phyloP scores from a whole-genome alignment of 2,797 vertebrate species.

The Helarctos malayanus region DNA sequence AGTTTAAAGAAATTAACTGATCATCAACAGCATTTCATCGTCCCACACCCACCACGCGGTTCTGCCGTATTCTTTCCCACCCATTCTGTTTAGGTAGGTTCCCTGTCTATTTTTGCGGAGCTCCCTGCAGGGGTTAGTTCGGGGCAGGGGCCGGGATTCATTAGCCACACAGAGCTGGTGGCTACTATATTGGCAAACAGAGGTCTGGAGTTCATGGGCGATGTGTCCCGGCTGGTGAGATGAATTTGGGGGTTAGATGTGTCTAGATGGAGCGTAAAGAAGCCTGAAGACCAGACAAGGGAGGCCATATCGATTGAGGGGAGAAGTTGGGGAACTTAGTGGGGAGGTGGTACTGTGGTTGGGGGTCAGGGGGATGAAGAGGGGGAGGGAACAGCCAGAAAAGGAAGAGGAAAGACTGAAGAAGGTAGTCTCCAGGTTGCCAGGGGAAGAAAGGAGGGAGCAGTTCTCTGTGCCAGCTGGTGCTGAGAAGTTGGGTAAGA shows the following conservation, averaged over 20 bases:
- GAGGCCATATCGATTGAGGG: background rate
- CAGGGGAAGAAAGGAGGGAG: background rate
- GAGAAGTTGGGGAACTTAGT: background rate
- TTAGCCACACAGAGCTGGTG: background rate
- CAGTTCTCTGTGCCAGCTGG: rapidly evolving
- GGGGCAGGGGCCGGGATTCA: background rate
- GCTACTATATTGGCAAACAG: background rate
- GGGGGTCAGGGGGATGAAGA: background rate
- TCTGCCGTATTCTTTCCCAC: background rate
- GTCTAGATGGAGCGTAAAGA: background rate
- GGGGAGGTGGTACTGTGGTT: background rate
- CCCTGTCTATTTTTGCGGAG: background rate
- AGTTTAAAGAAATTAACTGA: constrained; percentile 70
- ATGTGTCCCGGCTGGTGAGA: background rate
- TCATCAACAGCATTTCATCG: background rate
- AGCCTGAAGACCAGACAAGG: background rate
- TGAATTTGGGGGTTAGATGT: background rate
- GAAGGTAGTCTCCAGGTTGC: background rate
- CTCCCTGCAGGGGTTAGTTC: background rate
- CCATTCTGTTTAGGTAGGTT: background rate
- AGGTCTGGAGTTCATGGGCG: background rate
- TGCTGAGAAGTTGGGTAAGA: background rate
- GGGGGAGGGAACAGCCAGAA: background rate
- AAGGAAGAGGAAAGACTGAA: background rate
- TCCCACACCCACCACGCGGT: background rate